Conservation (phyloP, 1,140 invertebrate genomes). For the Drosophila kanapiae region DNA sequence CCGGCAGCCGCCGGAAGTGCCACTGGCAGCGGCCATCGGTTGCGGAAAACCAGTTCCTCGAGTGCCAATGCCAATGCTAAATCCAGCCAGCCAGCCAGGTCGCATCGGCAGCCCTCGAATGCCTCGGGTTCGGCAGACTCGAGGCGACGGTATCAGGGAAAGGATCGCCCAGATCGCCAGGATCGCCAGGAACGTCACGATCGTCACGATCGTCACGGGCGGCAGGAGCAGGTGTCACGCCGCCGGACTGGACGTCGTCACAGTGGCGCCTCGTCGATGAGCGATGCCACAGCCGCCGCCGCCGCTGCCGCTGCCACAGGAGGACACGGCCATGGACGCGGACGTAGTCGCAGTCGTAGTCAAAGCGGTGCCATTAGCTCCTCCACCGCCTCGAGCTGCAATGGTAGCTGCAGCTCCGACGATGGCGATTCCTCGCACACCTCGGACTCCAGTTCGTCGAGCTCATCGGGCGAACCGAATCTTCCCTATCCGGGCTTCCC, state of each 20-base stretch:
- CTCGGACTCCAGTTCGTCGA: conserved; percentile 85
- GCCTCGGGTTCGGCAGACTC: conserved; percentile 33
- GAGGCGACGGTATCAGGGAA: conserved; percentile 53
- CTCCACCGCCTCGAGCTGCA: conserved; percentile 72
- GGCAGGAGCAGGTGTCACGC: conserved; percentile 25
- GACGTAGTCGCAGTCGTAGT: conserved; percentile 1
- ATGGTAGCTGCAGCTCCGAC: conserved; percentile 86
- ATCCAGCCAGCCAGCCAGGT: conserved; percentile 4
- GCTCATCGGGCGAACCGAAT: conserved; percentile 87
- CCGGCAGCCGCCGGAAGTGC: conserved; percentile 13
- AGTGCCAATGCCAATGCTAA: conserved; percentile 57
- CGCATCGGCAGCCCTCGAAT: conserved; percentile 48
- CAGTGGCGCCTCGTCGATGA: conserved; percentile 65
- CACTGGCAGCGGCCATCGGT: conserved; percentile 41
- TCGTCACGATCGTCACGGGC: not conserved
- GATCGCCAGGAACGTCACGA: conserved; percentile 1
- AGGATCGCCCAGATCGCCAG: conserved; percentile 24
- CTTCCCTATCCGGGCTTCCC: conserved; percentile 96
- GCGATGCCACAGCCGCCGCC: conserved; percentile 37
- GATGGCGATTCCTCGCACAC: conserved; percentile 87
- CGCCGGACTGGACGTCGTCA: conserved; percentile 54
- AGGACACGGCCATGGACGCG: not conserved
- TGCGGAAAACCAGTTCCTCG: conserved; percentile 78
- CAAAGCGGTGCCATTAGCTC: conserved; percentile 55
- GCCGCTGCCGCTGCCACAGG: not conserved